Evolutionary conservation across 2,113 vertebrate genomes (phyloP), one percentile per base, ranked within the genome.

Genomic region (Otus sunia): DNA sequence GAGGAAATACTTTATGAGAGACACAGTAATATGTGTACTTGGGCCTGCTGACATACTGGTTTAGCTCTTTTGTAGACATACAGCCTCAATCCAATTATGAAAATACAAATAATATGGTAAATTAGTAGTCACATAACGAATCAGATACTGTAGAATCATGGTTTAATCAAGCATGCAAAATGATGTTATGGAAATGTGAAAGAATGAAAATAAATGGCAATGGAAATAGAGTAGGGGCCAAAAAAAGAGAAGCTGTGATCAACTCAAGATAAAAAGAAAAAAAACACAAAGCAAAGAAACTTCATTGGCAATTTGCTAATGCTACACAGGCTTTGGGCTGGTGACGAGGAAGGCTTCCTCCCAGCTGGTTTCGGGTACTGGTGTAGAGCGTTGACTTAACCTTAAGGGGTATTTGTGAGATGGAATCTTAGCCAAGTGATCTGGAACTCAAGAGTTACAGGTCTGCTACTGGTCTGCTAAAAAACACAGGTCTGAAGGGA

Each of bases 81-180:
- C 68, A 60, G 52, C 88, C 76, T 47, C 34, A 18, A 77, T 68
- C 69, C 58, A 77, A 26, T 77, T 59, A 77, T 32, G 77, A 90
- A 91, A 96, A 92, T 64, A 34, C 29, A 95, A 83, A 63, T 49
- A 66, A n/a, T 34, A 23, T 53, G 68, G 69, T 56, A 92, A 84
- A 91, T 63, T 79, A n/a, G 62, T 45, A 55, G 37, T 64, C 59
- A 68, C 36, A 3, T 59, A 56, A 62, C 13, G 86, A 69, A 37
- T 86, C 62, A 37, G 18, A 8, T 47, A 10, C n/a, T 15, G 25
- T 21, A 63, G 62, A 39, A 26, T 29, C 66, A 5, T 20, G 25
- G 37, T 25, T 64, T 71, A 82, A 37, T 76, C 45, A 68, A 60
- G 25, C 63, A 49, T 3, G 3, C 69, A 86, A 76, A 92, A 66